Base-by-base conservation (phyloP, 2,888 invertebrate species). In the Trissoscelio sp. region DNA sequence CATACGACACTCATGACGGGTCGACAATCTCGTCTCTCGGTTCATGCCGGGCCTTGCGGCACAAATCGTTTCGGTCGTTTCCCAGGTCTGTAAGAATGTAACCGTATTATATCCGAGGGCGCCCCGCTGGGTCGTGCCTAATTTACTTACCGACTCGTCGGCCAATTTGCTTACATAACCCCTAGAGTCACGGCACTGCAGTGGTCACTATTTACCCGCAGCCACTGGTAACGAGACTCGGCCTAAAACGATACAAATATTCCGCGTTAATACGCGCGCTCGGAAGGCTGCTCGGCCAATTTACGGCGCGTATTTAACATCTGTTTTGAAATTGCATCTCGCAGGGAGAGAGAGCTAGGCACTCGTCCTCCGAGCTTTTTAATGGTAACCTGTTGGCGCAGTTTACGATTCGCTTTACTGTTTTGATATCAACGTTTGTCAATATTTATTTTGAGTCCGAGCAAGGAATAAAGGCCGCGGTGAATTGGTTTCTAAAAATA, bases 151-250 rank as follows among this genome's bases (percentile, higher is more conserved):
- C 46, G 75, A 75, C 75, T 66, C 55, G 53, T 51, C 64, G 24
- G 67, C 75, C 79, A 75, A 79, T 82, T 79, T 75, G 75, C 72
- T 82, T 75, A 72, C 62, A 69, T 72, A 82, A 82, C 39, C 55
- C n/a, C 44, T n/a, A n/a, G 16, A 12, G 37, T 53, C 53, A 34
- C 31, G 20, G 20, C 74, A 28, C 24, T 24, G 22, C 46, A 37
- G 11, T 39, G 55, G 73, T 20, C 67, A 57, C 53, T 57, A 57
- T 58, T 66, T 66, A 48, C 31, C 44, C 44, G 39, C 34, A 42
- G 57, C 57, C 67, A 67, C 67, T 31, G 62, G 44, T 77, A 77
- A 77, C 69, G 67, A 55, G 75, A 22, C 55, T 34, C 31, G 16
- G 18, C 67, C 67, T 42, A 69, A 69, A 69, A 57, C 57, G 37